A percentile compares a stretch with the other conserved stretches of the same genome.
Evolutionary conservation across 2,797 vertebrate species (phyloP).

Genomic region (Chanos chanos): DNA sequence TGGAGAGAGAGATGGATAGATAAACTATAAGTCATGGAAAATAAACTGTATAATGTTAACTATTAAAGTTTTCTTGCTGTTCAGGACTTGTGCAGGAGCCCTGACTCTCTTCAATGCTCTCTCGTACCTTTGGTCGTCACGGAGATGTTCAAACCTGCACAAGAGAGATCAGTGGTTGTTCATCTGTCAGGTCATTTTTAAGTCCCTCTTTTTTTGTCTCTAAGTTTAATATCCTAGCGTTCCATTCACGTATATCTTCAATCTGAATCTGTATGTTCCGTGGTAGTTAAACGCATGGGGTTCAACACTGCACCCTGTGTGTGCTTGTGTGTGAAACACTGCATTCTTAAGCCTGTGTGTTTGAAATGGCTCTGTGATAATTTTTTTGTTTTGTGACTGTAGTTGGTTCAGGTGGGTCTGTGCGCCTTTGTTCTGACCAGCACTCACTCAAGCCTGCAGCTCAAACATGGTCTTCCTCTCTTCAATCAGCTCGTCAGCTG

Average conservation of each 20-base stretch:
- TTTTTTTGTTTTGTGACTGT: conserved; percentile 30
- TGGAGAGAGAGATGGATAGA: too few relatives aligned
- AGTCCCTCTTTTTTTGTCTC: neutral
- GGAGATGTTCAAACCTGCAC: conserved; percentile 54
- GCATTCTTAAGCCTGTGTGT: neutral
- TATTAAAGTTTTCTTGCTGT: conserved; percentile 41
- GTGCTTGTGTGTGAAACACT: neutral
- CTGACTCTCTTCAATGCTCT: conserved; percentile 75
- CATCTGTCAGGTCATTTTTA: conserved; percentile 76
- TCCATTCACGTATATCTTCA: too few relatives aligned
- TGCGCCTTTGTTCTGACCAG: conserved; percentile 77
- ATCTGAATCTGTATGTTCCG: too few relatives aligned
- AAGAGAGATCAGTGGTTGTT: conserved; percentile 65
- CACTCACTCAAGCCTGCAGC: conserved; percentile 84
- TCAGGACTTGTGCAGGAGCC: conserved; percentile 76
- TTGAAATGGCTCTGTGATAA: neutral
- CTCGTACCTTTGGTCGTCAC: conserved; percentile 69
- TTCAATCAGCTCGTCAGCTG: conserved; percentile 89
- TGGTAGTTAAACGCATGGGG: too few relatives aligned
- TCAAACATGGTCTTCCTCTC: conserved; percentile 84
- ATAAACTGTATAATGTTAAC: too few relatives aligned
- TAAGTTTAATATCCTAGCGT: too few relatives aligned
- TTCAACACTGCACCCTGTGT: too few relatives aligned
- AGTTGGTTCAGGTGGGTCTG: conserved; percentile 80
- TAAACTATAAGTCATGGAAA: too few relatives aligned